Conservation (phyloP, 2,113 vertebrate genomes). For the Hucho hucho region DNA sequence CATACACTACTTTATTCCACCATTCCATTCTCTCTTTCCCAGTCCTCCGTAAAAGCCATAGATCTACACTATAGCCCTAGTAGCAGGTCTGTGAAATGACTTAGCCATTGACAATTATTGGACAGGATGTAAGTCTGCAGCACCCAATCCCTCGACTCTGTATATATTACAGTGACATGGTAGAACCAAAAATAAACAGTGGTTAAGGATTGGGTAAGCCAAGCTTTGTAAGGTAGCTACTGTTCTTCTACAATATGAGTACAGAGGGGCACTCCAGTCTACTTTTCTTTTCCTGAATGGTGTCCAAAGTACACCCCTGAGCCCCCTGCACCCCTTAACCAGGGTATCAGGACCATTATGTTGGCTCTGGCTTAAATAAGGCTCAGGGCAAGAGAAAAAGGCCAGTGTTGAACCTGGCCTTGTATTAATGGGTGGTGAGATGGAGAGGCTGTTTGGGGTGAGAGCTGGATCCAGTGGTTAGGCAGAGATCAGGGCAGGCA, state of each 20-base stretch:
- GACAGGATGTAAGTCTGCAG: slow-evolving; percentile 37
- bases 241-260: slow-evolving; percentile 65
- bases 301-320: slow-evolving; percentile 70
- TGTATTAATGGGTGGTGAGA: slow-evolving; percentile 60
- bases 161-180: slow-evolving; percentile 58
- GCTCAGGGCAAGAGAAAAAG: slow-evolving; percentile 30
- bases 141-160: slow-evolving; percentile 31
- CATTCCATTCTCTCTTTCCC: not conserved
- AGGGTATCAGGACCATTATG: slow-evolving; percentile 61
- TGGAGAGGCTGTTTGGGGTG: not conserved
- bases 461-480: not conserved
- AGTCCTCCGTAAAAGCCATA: not conserved
- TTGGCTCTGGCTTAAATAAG: slow-evolving; percentile 47
- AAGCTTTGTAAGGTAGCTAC: slow-evolving; percentile 65
- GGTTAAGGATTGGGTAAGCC: slow-evolving; percentile 57
- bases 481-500: not conserved
- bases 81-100: not conserved
- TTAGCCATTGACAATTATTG: slow-evolving; percentile 45
- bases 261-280: slow-evolving; percentile 50
- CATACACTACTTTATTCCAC: slow-evolving; percentile 3
- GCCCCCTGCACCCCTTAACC: slow-evolving; percentile 35
- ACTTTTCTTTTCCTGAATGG: slow-evolving; percentile 73
- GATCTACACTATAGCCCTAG: not conserved
- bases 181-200: slow-evolving; percentile 64
- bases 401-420: slow-evolving; percentile 46